Base-by-base conservation (phyloP, 37 sponge, comb jelly and placozoan species). In the Cladorhizidae sp. region DNA sequence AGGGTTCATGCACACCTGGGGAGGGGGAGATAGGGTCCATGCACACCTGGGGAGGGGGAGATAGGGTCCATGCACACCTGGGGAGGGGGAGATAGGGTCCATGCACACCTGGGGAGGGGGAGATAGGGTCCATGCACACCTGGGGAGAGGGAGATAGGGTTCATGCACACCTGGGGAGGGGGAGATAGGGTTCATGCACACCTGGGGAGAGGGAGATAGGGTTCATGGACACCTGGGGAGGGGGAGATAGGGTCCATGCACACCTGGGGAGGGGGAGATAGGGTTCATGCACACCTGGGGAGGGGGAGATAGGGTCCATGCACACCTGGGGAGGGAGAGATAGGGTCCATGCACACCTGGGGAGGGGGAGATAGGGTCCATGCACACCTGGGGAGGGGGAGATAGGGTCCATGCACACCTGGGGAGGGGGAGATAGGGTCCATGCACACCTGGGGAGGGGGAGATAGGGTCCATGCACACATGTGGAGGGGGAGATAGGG, bases 301-400 rank as follows among this genome's bases (percentile, higher is more conserved):
- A 86, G 49, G 80, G 6, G 82, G 89, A 7, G 70, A 36, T 9
- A 36, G 70, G 33, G 70, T 69, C n/a, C n/a, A n/a, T n/a, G n/a
- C 43, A 97, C 98, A 18, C 98, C 98, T 82, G 81, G 69, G 43
- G 78, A 65, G 22, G n/a, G n/a, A n/a, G n/a, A n/a, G n/a, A n/a
- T n/a, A n/a, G n/a, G n/a, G n/a, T n/a, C n/a, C n/a, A n/a, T n/a
- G n/a, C n/a, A n/a, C n/a, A n/a, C n/a, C n/a, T n/a, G n/a, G n/a
- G n/a, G n/a, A 86, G 49, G 80, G 6, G 82, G 89, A 7, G 70
- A 36, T 9, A 36, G 70, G 33, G 70, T 69, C n/a, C n/a, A n/a
- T n/a, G n/a, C 43, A 97, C 98, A 18, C 98, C 98, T 82, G 81
- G 69, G 43, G 78, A 65, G 22, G n/a, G n/a, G n/a, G n/a, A n/a